Percentiles rank a stretch among this genome's conserved stretches.
Conservation (phyloP, 2,113 vertebrate genomes). For the Apaloderma vittatum region DNA sequence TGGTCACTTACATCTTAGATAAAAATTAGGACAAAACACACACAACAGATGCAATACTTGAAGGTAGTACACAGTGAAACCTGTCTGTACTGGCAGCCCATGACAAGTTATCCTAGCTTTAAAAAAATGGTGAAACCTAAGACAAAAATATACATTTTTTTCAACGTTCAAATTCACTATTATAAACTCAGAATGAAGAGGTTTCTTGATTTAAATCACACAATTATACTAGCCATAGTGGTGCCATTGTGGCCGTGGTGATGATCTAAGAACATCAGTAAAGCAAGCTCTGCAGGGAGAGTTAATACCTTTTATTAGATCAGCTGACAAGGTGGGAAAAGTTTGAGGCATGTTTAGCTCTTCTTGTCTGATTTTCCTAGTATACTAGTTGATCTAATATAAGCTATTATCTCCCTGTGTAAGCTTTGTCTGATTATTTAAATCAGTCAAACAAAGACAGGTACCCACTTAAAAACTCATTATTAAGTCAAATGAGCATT, state of each 20-base stretch:
- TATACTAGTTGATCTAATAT: not conserved
- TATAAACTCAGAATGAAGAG: not conserved
- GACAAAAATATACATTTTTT: not conserved
- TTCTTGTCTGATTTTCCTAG: conserved; percentile 15
- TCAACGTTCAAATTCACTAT: not conserved
- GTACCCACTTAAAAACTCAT: conserved; percentile 54
- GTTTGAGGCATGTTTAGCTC: conserved; percentile 1
- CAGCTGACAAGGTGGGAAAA: conserved; percentile 2
- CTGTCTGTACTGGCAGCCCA: not conserved
- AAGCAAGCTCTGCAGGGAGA: not conserved
- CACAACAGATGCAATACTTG: not conserved
- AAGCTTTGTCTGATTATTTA: conserved; percentile 60
- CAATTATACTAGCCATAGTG: not conserved
- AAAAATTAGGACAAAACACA: not conserved
- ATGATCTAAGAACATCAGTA: not conserved
- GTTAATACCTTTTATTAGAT: not conserved
- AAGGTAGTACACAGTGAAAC: not conserved
- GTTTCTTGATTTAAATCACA: not conserved
- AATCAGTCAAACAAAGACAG: conserved; percentile 61
- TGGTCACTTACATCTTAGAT: not conserved
- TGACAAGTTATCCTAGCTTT: not conserved
- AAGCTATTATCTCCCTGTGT: conserved; percentile 52
- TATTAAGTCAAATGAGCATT: conserved; percentile 66
- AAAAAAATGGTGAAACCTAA: not conserved
- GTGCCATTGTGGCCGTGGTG: not conserved